Conservation (phyloP, 64 coral and sea anemone genomes). For the Hydrozoanthus tunicans region DNA sequence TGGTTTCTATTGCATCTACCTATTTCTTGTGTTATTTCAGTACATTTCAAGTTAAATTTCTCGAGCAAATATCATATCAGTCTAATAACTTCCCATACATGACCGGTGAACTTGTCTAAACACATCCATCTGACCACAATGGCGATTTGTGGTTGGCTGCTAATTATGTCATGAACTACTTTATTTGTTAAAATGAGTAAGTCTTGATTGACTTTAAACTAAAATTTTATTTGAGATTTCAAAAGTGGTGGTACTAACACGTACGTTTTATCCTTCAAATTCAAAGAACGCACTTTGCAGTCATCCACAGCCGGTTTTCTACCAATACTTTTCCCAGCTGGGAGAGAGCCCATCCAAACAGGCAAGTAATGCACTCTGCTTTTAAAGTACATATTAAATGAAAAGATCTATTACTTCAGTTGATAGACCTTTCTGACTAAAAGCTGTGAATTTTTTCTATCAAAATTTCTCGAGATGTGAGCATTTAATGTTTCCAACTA, state of each 20-base stretch:
- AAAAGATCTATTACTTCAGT: neutral
- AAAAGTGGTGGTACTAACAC: neutral
- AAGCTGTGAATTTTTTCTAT: too few relatives aligned
- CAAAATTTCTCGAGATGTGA: too few relatives aligned
- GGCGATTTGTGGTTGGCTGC: too few relatives aligned
- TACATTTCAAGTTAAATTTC: neutral
- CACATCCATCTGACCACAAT: too few relatives aligned
- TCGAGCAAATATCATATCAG: too few relatives aligned
- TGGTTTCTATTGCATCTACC: neutral
- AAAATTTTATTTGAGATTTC: neutral
- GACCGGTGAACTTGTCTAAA: too few relatives aligned
- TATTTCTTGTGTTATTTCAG: neutral
- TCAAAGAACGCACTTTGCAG: slow-evolving; percentile 89
- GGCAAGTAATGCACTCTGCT: slow-evolving; percentile 6
- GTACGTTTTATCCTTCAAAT: neutral
- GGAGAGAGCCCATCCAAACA: slow-evolving; percentile 98
- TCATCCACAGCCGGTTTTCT: slow-evolving; percentile 94
- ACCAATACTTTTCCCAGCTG: slow-evolving; percentile 99
- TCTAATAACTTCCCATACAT: too few relatives aligned
- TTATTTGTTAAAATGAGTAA: too few relatives aligned
- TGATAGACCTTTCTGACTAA: too few relatives aligned
- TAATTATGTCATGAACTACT: too few relatives aligned
- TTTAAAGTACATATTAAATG: neutral
- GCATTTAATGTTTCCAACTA: too few relatives aligned
- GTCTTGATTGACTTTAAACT: neutral